Evolutionary conservation across 2,888 invertebrate genomes (phyloP).

Genomic region (Plebejus anna): DNA sequence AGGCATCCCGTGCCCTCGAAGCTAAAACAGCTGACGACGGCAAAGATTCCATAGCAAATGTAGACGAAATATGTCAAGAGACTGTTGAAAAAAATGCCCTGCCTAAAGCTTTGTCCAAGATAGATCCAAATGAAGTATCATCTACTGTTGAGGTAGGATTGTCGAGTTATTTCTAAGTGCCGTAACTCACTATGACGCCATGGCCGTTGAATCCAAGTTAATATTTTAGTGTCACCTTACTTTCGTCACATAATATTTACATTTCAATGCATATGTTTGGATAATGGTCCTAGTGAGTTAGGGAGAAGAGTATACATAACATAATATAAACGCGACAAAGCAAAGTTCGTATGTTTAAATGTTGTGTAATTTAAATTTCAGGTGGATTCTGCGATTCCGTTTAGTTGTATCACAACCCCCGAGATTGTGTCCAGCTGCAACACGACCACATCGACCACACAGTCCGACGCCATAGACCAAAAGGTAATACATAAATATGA

Average conservation of each 20-base stretch:
- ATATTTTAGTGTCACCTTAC: no score
- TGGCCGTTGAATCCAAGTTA: no score
- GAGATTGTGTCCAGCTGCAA: slow-evolving; percentile 73
- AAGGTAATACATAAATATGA: slow-evolving; percentile 52
- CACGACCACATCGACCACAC: slow-evolving; percentile 61
- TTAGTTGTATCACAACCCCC: slow-evolving; percentile 75
- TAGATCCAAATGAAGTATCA: slow-evolving; percentile 6
- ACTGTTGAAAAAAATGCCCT: neutral
- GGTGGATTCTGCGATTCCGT: slow-evolving; percentile 74
- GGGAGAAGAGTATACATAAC: neutral
- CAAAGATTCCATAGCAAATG: neutral
- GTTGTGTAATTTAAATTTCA: slow-evolving; percentile 46
- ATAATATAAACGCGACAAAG: neutral
- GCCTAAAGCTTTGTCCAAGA: slow-evolving; percentile 7
- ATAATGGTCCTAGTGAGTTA: neutral
- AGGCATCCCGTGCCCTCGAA: neutral
- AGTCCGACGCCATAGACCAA: slow-evolving; percentile 58
- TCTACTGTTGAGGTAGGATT: slow-evolving; percentile 23
- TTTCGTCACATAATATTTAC: no score
- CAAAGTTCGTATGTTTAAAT: neutral
- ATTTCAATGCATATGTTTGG: neutral
- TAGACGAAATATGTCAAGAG: neutral
- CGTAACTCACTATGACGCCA: neutral
- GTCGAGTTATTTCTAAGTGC: slow-evolving; percentile 17
- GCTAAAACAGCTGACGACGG: neutral